Conservation (phyloP, 2,797 vertebrate species). For the Gymnopithys bicolor region DNA sequence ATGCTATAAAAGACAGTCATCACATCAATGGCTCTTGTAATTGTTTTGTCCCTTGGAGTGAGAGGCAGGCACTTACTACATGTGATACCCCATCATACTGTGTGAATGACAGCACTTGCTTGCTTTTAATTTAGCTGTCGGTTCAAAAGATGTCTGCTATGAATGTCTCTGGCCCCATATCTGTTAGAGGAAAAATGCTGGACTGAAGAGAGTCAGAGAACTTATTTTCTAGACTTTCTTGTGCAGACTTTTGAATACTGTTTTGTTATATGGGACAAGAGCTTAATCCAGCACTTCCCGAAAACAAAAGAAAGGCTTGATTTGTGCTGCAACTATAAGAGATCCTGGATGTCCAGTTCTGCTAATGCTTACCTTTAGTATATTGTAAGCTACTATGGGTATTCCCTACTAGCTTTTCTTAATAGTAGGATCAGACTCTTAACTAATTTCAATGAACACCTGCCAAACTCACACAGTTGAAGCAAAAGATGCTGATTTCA, state of each 20-base stretch:
- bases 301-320: background rate
- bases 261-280: background rate
- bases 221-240: background rate
- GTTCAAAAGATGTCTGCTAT: conserved; percentile 57
- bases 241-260: background rate
- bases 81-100: conserved; percentile 61
- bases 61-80: conserved; percentile 66
- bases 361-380: background rate
- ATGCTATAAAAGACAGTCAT: conserved; percentile 63
- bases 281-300: background rate
- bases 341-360: background rate
- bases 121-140: conserved; percentile 67
- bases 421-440: background rate
- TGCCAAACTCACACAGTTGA: background rate
- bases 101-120: conserved; percentile 61
- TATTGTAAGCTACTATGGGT: background rate
- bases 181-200: conserved; percentile 19
- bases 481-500: background rate
- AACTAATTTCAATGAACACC: background rate
- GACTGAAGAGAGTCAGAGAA: conserved; percentile 9
- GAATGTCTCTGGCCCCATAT: conserved; percentile 36
- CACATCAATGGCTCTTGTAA: conserved; percentile 62
- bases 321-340: background rate
- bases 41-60: conserved; percentile 69
- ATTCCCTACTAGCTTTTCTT: background rate